Conservation (phyloP, 2,888 invertebrate species). For the Aromia moschata region DNA sequence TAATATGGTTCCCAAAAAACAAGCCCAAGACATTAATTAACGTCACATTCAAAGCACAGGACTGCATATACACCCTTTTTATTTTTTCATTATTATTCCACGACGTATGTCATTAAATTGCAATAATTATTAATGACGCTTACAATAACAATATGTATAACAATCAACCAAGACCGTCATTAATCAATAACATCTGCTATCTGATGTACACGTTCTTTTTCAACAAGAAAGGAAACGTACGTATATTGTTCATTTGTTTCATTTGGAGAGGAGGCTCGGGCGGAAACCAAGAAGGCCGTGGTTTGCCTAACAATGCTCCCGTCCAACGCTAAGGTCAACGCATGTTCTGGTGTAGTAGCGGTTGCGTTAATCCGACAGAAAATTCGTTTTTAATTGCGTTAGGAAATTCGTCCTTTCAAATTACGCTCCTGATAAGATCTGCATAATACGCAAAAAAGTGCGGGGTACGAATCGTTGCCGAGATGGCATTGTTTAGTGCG, state of each 20-base stretch:
- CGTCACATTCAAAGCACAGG: too few species aligned
- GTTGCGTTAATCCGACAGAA: neutral
- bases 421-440: neutral
- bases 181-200: conserved; percentile 5
- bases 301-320: conserved; percentile 31
- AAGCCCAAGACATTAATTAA: too few species aligned
- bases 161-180: neutral
- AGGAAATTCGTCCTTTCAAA: neutral
- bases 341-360: neutral
- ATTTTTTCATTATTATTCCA: too few species aligned
- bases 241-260: conserved; percentile 15
- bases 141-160: neutral
- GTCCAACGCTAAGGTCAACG: conserved; percentile 23
- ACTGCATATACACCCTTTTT: too few species aligned
- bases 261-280: conserved; percentile 19
- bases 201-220: neutral
- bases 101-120: neutral
- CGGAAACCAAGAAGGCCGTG: conserved; percentile 39
- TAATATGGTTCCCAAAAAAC: too few species aligned
- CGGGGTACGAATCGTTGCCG: too few species aligned
- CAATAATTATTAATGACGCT: neutral
- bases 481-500: too few species aligned
- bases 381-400: conserved; percentile 1
- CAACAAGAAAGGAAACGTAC: conserved; percentile 16
- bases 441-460: too few species aligned